A percentile compares a stretch with the other conserved stretches of the same genome.
Evolutionary conservation across 2,888 invertebrate species (phyloP).

Genomic region (Lasioglossum leucozonium): DNA sequence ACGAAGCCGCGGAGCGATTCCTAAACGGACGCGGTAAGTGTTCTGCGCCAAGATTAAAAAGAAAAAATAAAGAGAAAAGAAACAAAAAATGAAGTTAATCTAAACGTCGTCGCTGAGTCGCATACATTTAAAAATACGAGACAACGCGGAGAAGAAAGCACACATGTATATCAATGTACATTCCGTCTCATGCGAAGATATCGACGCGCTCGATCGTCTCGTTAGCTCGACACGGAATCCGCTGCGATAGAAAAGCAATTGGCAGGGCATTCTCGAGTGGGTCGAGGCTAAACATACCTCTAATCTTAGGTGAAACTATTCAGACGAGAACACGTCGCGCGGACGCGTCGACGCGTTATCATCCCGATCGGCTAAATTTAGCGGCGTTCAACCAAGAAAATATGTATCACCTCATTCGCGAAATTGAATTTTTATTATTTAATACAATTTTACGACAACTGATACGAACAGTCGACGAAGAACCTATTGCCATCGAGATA

Average conservation of each 20-base stretch:
- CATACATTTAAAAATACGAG: neutral
- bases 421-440: too few relatives aligned
- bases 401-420: too few relatives aligned
- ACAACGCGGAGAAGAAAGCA: neutral
- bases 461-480: too few relatives aligned
- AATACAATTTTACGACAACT: too few relatives aligned
- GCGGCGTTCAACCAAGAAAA: too few relatives aligned
- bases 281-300: slow-evolving; percentile 70
- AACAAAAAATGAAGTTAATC: neutral
- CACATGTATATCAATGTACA: slow-evolving; percentile 5
- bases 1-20: slow-evolving; percentile 14
- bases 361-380: neutral
- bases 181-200: slow-evolving; percentile 34
- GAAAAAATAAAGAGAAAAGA: neutral
- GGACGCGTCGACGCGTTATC: slow-evolving; percentile 10
- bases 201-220: slow-evolving; percentile 41
- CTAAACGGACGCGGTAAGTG: neutral
- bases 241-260: slow-evolving; percentile 42
- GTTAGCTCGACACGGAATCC: slow-evolving; percentile 39
- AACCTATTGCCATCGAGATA: too few relatives aligned
- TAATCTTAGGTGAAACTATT: slow-evolving; percentile 40
- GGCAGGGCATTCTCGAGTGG: slow-evolving; percentile 65
- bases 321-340: neutral
- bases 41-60: slow-evolving; percentile 8
- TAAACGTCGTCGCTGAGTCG: neutral